Base-by-base conservation (phyloP, 1,140 invertebrate species). In the Tetranychus urticae region DNA sequence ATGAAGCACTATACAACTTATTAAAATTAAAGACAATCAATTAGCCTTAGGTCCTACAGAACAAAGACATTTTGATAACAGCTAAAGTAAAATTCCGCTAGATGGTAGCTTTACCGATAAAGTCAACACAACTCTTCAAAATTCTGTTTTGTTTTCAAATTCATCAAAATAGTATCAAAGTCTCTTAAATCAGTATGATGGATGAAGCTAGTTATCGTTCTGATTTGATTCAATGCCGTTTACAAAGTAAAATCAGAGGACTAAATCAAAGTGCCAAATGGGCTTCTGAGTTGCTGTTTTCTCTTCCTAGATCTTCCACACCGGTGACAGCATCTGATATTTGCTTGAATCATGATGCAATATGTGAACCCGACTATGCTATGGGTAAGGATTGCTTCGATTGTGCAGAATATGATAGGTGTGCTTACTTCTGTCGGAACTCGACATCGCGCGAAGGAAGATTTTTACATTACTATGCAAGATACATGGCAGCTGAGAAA, bases 371-470 rank as follows among this genome's bases (percentile, higher is more conserved):
- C 3, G 48, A 76, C 8, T 93, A 88, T 69, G 77, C 79, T 36
- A 69, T 92, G 61, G 85, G 87, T 0, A 90, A 88, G 72, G 83
- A 82, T 66, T 91, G 89, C 69, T 94, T 92, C 71, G 88, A 94
- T 74, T 74, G 85, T 14, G 84, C 87, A 67, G 90, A 96, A 72
- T 96, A 90, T 72, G 85, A 90, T 66, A 78, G 90, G 69, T 86
- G 86, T 63, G 84, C 88, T 0, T 82, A 82, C 76, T 88, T 89
- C 68, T 76, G 86, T 12, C 78, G 83, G 66, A 77, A 82, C 45
- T 84, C 81, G 65, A 74, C 70, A 59, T 79, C 76, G 69, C 69
- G 78, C n/a, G 80, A 84, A 72, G 70, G 76, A 12, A 75, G 77
- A 66, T 94, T 94, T 71, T 70, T 94, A 1, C 79, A 88, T 70